phyloP scores from a whole-genome alignment of 30 jellyfish, hydroid and myxozoan species.

The Aurelia coerulea region DNA sequence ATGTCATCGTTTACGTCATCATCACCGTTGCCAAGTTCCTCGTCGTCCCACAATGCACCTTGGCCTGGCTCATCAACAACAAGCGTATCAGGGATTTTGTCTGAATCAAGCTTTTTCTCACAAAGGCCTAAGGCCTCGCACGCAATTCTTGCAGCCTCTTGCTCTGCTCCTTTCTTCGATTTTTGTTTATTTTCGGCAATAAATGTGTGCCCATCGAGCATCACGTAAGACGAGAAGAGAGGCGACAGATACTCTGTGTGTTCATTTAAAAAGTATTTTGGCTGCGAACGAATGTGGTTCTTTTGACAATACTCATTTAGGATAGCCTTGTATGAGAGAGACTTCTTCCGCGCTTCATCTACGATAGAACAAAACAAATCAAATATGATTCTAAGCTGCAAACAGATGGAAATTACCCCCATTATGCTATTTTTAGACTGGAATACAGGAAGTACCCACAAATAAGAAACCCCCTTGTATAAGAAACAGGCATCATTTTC shows the following conservation, averaged over 20 bases:
- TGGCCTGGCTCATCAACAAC: background rate
- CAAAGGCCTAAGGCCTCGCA: slow-evolving; percentile 1
- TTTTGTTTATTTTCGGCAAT: background rate
- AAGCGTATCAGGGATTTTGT: background rate
- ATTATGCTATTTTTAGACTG: too few relatives aligned
- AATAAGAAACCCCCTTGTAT: too few relatives aligned
- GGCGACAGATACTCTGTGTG: background rate
- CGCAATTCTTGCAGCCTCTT: slow-evolving; percentile 8
- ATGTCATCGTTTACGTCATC: background rate
- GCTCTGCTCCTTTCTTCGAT: slow-evolving; percentile 8
- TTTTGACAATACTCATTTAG: background rate
- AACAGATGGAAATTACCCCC: too few relatives aligned
- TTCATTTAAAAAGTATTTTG: background rate
- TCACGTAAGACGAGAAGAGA: background rate
- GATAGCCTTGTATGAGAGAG: background rate
- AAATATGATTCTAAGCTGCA: too few relatives aligned
- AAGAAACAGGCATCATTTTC: too few relatives aligned
- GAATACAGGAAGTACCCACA: too few relatives aligned
- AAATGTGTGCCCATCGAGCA: background rate
- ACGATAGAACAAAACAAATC: too few relatives aligned
- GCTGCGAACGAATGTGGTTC: background rate
- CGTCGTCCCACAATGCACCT: background rate
- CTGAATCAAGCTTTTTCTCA: background rate
- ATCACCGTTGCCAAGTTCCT: background rate
- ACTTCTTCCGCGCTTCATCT: too few relatives aligned